Base-by-base conservation (phyloP, 2,888 invertebrate genomes). In the Drosophila crucigera region DNA sequence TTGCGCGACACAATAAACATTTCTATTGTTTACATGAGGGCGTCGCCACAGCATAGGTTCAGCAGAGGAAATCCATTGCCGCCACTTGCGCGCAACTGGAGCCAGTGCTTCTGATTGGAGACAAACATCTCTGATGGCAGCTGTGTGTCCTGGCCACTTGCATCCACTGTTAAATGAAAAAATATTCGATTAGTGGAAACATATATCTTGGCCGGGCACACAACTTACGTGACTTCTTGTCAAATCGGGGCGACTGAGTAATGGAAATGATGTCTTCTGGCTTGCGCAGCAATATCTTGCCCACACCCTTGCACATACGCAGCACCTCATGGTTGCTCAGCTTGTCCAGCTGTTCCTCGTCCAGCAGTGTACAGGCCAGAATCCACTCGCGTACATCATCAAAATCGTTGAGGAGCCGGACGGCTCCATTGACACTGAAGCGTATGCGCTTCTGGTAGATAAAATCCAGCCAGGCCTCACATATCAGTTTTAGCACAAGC, bases 121-220 rank as follows among this genome's bases (percentile, higher is more conserved):
- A 98, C 97, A 92, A 97, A 98, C 97, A 98, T 97, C 93, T 98
- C 98, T 0, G 97, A 97, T 0, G 97, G 98, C 63, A 98, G 96
- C 84, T 96, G 94, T 35, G 95, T 95, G 68, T 95, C 95, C 14
- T 94, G 94, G 1, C 94, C 92, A 25, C 94, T 94, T 37, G 88
- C 83, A 78, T 92, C 90, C 67, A 85, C 95, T 89, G 93, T 84
- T 61, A 91, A 91, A 49, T 72, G 66, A 25, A 11, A 6, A 30
- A n/a, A 7, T 0, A 0, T 22, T 22, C 41, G n/a, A 28, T 19
- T 14, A n/a, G 14, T 47, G 4, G 16, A 30, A n/a, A 2, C 4
- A 19, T 43, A 0, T 3, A 0, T 0, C 2, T 22, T 14, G 2
- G 4, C 9, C 4, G n/a, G 10, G 25, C n/a, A 7, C 10, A 5